These are phyloP conservation scores for Crioceris asparagi DNA, from an alignment of 2,888 invertebrate genomes.

Conservation along the genomic window DNA sequence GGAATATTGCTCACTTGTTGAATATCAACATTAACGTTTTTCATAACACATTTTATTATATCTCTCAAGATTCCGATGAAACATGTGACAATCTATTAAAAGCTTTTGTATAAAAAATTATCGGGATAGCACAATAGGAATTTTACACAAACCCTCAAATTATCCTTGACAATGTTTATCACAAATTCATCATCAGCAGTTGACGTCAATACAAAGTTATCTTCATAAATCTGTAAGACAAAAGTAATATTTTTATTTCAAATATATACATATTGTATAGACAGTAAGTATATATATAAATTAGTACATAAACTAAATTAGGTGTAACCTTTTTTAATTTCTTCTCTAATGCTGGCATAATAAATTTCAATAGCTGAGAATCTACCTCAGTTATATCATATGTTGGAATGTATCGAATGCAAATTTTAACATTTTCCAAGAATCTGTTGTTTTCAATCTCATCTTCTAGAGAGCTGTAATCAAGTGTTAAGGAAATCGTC, in stretches of 20 bases:
- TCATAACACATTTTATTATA: too few relatives aligned
- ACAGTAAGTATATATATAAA: too few relatives aligned
- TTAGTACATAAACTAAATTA: too few relatives aligned
- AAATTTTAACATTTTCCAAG: slow-evolving; percentile 9
- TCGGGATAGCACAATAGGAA: not conserved
- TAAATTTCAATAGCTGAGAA: slow-evolving; percentile 11
- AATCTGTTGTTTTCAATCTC: slow-evolving; percentile 6
- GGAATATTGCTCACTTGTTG: slow-evolving; percentile 11
- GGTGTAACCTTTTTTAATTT: slow-evolving; percentile 12
- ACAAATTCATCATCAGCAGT: slow-evolving; percentile 18
- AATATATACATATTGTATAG: too few relatives aligned
- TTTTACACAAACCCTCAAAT: slow-evolving; percentile 21
- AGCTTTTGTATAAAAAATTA: not conserved
- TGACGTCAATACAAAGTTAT: slow-evolving; percentile 17
- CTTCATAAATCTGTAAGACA: slow-evolving; percentile 15
- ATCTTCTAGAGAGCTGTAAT: slow-evolving; percentile 8
- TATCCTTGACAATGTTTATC: slow-evolving; percentile 17
- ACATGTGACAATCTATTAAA: too few relatives aligned
- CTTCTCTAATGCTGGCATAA: slow-evolving; percentile 13
- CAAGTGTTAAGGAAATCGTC: slow-evolving; percentile 6
- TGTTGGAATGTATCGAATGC: slow-evolving; percentile 9
- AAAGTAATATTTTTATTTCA: not conserved
- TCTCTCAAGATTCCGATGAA: too few relatives aligned
- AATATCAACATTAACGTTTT: too few relatives aligned
- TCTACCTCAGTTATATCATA: slow-evolving; percentile 10